phyloP scores from a whole-genome alignment of 2,888 invertebrate species.

The Cryptus viduatorius region DNA sequence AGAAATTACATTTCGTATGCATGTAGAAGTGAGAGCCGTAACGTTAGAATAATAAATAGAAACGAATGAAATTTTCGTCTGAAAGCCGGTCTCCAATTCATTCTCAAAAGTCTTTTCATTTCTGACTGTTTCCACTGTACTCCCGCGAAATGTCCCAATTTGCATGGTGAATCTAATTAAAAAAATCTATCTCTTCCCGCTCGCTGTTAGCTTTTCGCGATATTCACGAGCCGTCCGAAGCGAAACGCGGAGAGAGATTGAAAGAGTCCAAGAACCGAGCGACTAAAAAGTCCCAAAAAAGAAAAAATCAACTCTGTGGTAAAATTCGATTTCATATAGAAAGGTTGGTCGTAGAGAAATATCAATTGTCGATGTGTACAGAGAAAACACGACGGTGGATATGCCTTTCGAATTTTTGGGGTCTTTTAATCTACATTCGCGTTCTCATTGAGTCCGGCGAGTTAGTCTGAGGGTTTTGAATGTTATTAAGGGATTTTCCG shows the following conservation, averaged over 20 bases:
- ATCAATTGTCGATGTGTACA: constrained; percentile 4
- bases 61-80: constrained; percentile 75
- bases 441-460: neutral
- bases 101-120: constrained; percentile 12
- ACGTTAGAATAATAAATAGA: constrained; percentile 46
- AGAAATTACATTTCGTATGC: constrained; percentile 21
- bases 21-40: neutral
- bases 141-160: constrained; percentile 71
- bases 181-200: constrained; percentile 72
- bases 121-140: constrained; percentile 16
- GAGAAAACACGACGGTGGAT: neutral
- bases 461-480: constrained; percentile 68
- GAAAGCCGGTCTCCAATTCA: constrained; percentile 60
- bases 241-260: constrained; percentile 21
- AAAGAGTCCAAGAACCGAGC: neutral
- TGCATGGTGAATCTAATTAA: constrained; percentile 79
- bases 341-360: neutral
- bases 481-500: constrained; percentile 73
- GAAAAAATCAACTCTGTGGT: neutral
- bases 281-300: neutral
- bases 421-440: constrained; percentile 71
- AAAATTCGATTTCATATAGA: constrained; percentile 8
- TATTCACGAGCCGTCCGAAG: constrained; percentile 20
- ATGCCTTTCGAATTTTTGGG: constrained; percentile 67
- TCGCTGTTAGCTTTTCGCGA: neutral